phyloP scores from a whole-genome alignment of 2,888 invertebrate species.

The Macrophya alboannulata region DNA sequence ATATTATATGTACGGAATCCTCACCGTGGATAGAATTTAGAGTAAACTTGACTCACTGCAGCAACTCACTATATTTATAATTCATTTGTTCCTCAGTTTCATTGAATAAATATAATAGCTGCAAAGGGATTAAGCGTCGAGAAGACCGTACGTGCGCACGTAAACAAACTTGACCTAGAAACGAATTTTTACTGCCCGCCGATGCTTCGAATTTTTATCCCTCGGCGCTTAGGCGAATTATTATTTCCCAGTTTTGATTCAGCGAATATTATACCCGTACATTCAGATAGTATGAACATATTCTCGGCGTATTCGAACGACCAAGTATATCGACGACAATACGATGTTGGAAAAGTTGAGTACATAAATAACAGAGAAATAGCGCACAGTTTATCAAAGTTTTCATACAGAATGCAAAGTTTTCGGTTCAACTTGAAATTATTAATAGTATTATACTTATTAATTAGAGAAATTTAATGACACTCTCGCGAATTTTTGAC shows the following conservation, averaged over 20 bases:
- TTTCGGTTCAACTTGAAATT: background rate
- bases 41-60: background rate
- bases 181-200: background rate
- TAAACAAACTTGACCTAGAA: slow-evolving; percentile 3
- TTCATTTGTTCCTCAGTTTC: background rate
- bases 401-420: background rate
- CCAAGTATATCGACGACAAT: background rate
- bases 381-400: background rate
- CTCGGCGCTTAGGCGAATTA: background rate
- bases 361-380: background rate
- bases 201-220: background rate
- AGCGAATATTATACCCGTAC: background rate
- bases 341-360: background rate
- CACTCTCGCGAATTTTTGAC: background rate
- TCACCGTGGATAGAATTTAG: background rate
- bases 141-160: background rate
- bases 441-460: no score
- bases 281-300: background rate
- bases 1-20: background rate
- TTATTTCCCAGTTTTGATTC: background rate
- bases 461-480: background rate
- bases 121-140: background rate
- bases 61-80: no score
- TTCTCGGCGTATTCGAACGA: background rate
- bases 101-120: background rate